Conservation (phyloP, 2,888 invertebrate species). For the Phrixothrix hirtus region DNA sequence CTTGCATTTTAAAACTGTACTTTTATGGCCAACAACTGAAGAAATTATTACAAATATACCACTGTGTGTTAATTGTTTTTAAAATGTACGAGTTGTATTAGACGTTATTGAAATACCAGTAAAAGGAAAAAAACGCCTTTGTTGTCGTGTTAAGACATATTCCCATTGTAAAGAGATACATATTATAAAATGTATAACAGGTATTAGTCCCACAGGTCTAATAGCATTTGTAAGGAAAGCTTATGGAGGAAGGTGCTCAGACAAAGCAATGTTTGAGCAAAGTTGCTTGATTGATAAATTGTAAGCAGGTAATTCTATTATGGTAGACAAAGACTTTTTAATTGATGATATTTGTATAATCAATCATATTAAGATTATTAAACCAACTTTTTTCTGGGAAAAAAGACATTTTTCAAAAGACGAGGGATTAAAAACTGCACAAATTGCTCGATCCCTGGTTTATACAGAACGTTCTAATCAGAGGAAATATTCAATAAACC, state of each 20-base stretch:
- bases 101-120: slow-evolving; percentile 34
- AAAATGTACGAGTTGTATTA: no score
- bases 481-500: no score
- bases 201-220: slow-evolving; percentile 37
- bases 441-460: background rate
- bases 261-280: slow-evolving; percentile 34
- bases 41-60: no score
- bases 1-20: no score
- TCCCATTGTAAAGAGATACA: no score
- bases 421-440: background rate
- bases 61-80: no score
- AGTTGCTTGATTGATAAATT: no score
- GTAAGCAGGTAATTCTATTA: slow-evolving; percentile 33
- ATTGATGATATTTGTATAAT: background rate
- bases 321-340: slow-evolving; percentile 33
- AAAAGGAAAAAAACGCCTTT: slow-evolving; percentile 33
- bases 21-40: no score
- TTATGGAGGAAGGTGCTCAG: slow-evolving; percentile 35
- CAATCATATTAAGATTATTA: background rate
- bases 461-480: background rate
- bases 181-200: slow-evolving; percentile 39
- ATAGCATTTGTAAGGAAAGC: slow-evolving; percentile 36
- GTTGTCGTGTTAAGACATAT: slow-evolving; percentile 35
- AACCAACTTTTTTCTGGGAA: background rate
- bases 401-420: background rate